Evolutionary conservation across 2,113 vertebrate species (phyloP), one percentile per base, ranked within the genome.

Genomic region (Vireo altiloquus): DNA sequence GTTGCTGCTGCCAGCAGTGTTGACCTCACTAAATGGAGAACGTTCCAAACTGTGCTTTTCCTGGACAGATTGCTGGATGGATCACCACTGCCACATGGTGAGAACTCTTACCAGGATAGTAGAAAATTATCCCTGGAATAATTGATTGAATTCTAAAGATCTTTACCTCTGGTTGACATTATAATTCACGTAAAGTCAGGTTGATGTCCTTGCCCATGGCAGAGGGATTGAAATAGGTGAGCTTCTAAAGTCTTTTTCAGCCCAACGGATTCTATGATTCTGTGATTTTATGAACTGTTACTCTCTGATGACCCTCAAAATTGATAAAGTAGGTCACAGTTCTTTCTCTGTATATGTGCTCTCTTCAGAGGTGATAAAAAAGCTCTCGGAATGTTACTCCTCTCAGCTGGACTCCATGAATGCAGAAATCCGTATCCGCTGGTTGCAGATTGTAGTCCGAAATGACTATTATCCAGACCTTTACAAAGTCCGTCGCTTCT

Each of bases 21-120:
- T 18, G 98, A 99, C 98, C 98, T 99, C 69, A 98, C 98, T 16
- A 97, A 98, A 78, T 99, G 99, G 99, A 99, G 97, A 97, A 99
- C 99, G 71, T 99, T 99, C 95, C 99, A 99, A 98, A 99, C 98
- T 0, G 99, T 99, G 18, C 98, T 99, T n/a, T 99, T 99, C 95
- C 96, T 99, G 92, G 99, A 99, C 97, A 98, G 98, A 87, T 98
- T 99, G 87, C 95, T 99, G 93, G 99, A 99, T 71, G 98, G 98
- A 65, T 98, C 98, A 4, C 99, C 99, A 0, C 97, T 99, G 79
- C 97, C 98, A 10, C 98, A 98, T 72, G 99, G 99, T 99, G 95
- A 96, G 98, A 95, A 46, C 33, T 74, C 42, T 49, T 37, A 18
- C 21, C 10, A 49, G n/a, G 21, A 46, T 7, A 46, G 65, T 7